Percentiles rank a stretch among this genome's conserved stretches.
Conservation (phyloP, 2,797 vertebrate species). For the Eulemur coronatus region DNA sequence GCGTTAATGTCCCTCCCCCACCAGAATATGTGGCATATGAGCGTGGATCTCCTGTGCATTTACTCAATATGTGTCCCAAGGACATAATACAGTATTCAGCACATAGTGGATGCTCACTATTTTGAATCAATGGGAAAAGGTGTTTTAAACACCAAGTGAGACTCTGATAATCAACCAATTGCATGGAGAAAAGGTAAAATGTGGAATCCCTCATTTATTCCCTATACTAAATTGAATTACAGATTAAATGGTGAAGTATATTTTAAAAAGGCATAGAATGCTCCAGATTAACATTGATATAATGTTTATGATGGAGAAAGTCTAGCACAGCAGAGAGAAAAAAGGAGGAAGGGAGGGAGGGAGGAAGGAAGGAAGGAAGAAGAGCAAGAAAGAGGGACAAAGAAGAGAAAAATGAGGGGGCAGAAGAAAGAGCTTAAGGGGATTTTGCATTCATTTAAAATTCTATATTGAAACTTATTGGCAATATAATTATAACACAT, state of each 20-base stretch:
- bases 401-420: not conserved
- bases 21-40: not conserved
- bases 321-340: not conserved
- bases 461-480: not conserved
- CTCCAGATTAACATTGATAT: not conserved
- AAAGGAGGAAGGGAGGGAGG: no score
- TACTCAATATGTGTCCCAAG: no score
- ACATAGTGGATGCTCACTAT: not conserved
- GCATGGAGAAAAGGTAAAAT: not conserved
- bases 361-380: not conserved
- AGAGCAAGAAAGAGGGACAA: not conserved
- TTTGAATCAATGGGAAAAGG: not conserved
- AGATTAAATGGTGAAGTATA: not conserved
- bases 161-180: not conserved
- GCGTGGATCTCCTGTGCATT: accelerated
- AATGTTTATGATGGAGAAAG: not conserved
- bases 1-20: not conserved
- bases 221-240: not conserved
- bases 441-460: not conserved
- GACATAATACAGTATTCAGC: not conserved
- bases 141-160: not conserved
- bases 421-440: not conserved
- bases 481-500: not conserved
- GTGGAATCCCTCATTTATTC: not conserved
- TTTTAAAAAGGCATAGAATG: not conserved